Evolutionary conservation across 2,113 vertebrate species (phyloP).

Genomic region (Dunckerocampus dactyliophorus): DNA sequence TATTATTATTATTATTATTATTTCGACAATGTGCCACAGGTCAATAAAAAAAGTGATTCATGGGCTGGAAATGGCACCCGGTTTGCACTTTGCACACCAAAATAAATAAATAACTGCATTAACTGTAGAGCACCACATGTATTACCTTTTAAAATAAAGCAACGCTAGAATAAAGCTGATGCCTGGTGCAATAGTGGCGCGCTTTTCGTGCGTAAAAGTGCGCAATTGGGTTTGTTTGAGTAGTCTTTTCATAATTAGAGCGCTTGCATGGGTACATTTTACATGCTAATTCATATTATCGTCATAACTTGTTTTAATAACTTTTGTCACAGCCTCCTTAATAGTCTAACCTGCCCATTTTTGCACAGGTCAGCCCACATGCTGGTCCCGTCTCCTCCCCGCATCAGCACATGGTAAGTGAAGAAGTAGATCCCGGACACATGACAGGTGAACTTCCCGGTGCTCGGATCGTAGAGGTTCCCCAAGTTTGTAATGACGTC

Average conservation of each 20-base stretch:
- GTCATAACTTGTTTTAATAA: background rate
- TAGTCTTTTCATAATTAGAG: background rate
- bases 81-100: too few relatives aligned
- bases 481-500: slow-evolving; percentile 78
- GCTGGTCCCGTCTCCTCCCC: slow-evolving; percentile 85
- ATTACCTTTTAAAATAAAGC: too few relatives aligned
- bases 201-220: slow-evolving; percentile 34
- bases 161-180: background rate
- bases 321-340: background rate
- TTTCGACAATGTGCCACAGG: too few relatives aligned
- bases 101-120: too few relatives aligned
- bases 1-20: too few relatives aligned
- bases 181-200: background rate
- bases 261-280: background rate
- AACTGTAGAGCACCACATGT: too few relatives aligned
- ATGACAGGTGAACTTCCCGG: slow-evolving; percentile 88
- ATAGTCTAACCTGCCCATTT: slow-evolving; percentile 78
- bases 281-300: too few relatives aligned
- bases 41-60: too few relatives aligned
- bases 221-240: background rate
- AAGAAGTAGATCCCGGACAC: slow-evolving; percentile 88
- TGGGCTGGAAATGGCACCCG: too few relatives aligned
- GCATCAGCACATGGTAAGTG: slow-evolving; percentile 87
- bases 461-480: slow-evolving; percentile 73
- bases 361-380: slow-evolving; percentile 91